Conservation (phyloP, 2,888 invertebrate genomes). For the Anticlea derivata region DNA sequence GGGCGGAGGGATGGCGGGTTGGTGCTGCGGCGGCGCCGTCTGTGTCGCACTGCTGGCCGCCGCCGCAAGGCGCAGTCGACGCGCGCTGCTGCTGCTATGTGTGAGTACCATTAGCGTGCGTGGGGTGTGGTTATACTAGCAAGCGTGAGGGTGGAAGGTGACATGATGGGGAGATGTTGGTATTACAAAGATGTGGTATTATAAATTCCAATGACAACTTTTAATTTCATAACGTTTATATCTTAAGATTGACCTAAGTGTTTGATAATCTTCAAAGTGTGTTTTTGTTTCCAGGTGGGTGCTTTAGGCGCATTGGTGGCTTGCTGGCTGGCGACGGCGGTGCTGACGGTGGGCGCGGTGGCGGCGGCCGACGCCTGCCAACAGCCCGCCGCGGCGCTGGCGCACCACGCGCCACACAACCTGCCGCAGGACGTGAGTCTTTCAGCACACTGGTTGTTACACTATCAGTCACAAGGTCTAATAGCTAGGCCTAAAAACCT, state of each 20-base stretch:
- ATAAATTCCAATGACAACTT: too few relatives aligned
- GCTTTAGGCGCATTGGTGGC: slow-evolving; percentile 88
- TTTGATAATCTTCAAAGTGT: background rate
- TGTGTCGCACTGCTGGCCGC: slow-evolving; percentile 95
- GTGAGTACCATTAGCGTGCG: slow-evolving; percentile 83
- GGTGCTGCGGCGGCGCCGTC: slow-evolving; percentile 92
- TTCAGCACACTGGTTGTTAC: background rate
- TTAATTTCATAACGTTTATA: too few relatives aligned
- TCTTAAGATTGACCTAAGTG: too few relatives aligned
- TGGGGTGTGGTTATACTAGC: too few relatives aligned
- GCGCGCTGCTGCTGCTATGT: slow-evolving; percentile 94
- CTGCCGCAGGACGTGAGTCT: slow-evolving; percentile 82
- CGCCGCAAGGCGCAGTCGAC: slow-evolving; percentile 93
- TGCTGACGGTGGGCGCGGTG: slow-evolving; percentile 93
- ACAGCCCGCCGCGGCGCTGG: slow-evolving; percentile 92
- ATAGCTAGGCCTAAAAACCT: too few relatives aligned
- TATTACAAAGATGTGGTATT: too few relatives aligned
- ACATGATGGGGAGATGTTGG: too few relatives aligned
- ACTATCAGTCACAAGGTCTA: too few relatives aligned
- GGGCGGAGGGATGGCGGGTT: slow-evolving; percentile 95
- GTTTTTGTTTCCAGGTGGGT: slow-evolving; percentile 55
- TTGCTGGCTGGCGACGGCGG: slow-evolving; percentile 94
- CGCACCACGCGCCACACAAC: slow-evolving; percentile 84
- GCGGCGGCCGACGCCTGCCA: slow-evolving; percentile 94
- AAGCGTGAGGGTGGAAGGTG: too few relatives aligned